Base-by-base conservation (phyloP, 2,888 invertebrate genomes). In the Eledona agricola region DNA sequence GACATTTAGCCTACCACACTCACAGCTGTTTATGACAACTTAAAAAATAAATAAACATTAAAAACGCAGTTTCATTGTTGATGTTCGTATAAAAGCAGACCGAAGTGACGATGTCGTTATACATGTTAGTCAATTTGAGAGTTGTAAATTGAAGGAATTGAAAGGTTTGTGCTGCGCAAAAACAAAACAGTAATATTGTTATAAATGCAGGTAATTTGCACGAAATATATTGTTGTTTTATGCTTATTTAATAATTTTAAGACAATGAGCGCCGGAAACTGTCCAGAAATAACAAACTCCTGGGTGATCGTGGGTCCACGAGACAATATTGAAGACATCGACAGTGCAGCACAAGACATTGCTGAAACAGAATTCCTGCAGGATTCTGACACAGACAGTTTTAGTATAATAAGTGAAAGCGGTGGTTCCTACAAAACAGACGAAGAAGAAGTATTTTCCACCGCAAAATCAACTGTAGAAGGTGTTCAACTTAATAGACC, bases 351-450 rank as follows among this genome's bases (percentile, higher is more conserved):
- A 0, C 23, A 46, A 28, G 34, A 29, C 17, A 16, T 34, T 5
- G 10, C 42, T 7, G 42, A 32, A 5, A 20, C 25, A 31, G 51
- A 46, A 5, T n/a, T 26, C 2, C 25, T 51, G 4, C 7, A 4
- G 3, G 55, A 56, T 23, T 51, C 52, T 4, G 52, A 56, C 19
- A 46, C 42, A 22, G 56, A 56, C 29, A 51, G 56, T 35, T 49
- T 56, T 20, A 56, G 56, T 32, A 31, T 56, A 37, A 52, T 56
- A 26, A 56, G 47, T 31, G 56, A 52, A 16, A 42, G 51, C 31
- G 42, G 51, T 4, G 23, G 46, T 15, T 47, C 43, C 5, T 42
- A 35, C 11, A 28, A 47, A 16, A 32, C 19, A 10, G 51, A 47
- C 13, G 56, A 56, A 7, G 47, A 52, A 3, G 49, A 50, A 35